Percentiles rank a stretch among this genome's conserved stretches.
These are phyloP conservation scores for Zaprionus vittiger DNA, from an alignment of 1,140 invertebrate species.

Conservation along the genomic window DNA sequence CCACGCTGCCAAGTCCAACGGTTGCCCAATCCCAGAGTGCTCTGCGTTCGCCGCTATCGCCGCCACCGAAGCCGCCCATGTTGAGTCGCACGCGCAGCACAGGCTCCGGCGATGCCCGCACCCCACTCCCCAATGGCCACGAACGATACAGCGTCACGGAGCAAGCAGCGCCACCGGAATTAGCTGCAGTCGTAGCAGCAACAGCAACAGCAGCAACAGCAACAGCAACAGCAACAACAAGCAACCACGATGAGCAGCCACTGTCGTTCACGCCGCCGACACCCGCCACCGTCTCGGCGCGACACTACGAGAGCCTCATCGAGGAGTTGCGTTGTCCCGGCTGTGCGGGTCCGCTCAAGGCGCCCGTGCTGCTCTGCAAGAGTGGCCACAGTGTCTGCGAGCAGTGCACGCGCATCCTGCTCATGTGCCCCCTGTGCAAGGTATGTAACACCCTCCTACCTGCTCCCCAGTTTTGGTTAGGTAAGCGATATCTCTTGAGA, in stretches of 20 bases:
- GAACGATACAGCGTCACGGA: conserved; percentile 38
- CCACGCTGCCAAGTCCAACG: conserved; percentile 65
- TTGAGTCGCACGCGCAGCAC: conserved; percentile 75
- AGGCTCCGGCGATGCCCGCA: conserved; percentile 63
- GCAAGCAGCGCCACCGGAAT: conserved; percentile 4
- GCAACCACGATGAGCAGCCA: neutral
- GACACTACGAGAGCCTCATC: conserved; percentile 78
- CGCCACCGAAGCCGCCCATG: conserved; percentile 80
- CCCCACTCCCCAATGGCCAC: conserved; percentile 31
- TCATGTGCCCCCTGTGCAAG: conserved; percentile 82
- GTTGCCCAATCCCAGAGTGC: conserved; percentile 17
- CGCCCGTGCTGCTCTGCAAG: conserved; percentile 75
- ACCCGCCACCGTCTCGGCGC: conserved; percentile 46
- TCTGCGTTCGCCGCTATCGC: conserved; percentile 65
- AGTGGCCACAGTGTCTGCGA: conserved; percentile 81
- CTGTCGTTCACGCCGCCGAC: neutral
- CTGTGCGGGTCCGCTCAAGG: conserved; percentile 78
- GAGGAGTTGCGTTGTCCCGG: conserved; percentile 82
- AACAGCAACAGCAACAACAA: neutral
- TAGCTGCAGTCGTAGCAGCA: neutral
- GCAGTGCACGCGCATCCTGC: conserved; percentile 74
- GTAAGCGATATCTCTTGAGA: conserved; percentile 32
- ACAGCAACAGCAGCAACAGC: conserved; percentile 6
- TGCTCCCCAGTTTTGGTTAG: conserved; percentile 20
- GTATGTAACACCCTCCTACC: conserved; percentile 39